These are phyloP conservation scores for Lucilia sericata DNA, from an alignment of 1,140 invertebrate species.

Conservation along the genomic window DNA sequence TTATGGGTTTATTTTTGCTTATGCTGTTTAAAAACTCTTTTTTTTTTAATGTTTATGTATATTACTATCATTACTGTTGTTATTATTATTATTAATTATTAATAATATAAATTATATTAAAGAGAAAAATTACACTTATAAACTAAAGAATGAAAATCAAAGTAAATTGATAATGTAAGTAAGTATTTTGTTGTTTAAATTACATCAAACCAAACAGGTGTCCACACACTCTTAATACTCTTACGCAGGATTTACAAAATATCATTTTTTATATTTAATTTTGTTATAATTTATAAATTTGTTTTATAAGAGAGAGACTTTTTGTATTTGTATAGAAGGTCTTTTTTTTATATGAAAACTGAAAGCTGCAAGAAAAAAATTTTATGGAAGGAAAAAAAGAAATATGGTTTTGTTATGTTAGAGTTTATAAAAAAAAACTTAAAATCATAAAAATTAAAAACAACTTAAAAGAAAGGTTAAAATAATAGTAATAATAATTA, in stretches of 20 bases:
- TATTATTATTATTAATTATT: not conserved
- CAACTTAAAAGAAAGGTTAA: not conserved
- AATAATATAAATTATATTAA: constrained; percentile 10
- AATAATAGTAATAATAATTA: not conserved
- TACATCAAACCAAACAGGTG: not conserved
- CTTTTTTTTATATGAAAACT: constrained; percentile 21
- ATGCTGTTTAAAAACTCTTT: not conserved
- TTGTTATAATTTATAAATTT: not conserved
- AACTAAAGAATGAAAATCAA: constrained; percentile 22
- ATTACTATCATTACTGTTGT: not conserved
- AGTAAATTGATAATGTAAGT: constrained; percentile 27
- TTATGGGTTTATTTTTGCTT: not conserved
- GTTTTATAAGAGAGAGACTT: constrained; percentile 3
- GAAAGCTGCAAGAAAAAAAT: constrained; percentile 33
- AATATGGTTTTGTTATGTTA: constrained; percentile 37
- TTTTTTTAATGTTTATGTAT: not conserved
- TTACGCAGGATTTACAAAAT: not conserved
- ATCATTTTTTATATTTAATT: not conserved
- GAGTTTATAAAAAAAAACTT: constrained; percentile 26
- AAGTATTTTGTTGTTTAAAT: constrained; percentile 4
- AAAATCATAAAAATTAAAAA: not conserved
- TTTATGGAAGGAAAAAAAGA: constrained; percentile 41
- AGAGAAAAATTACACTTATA: constrained; percentile 17
- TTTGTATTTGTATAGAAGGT: not conserved
- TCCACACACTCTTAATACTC: constrained; percentile 10